These are phyloP conservation scores for Drosophila suboccidentalis DNA, from an alignment of 2,888 invertebrate species.

Conservation along the genomic window DNA sequence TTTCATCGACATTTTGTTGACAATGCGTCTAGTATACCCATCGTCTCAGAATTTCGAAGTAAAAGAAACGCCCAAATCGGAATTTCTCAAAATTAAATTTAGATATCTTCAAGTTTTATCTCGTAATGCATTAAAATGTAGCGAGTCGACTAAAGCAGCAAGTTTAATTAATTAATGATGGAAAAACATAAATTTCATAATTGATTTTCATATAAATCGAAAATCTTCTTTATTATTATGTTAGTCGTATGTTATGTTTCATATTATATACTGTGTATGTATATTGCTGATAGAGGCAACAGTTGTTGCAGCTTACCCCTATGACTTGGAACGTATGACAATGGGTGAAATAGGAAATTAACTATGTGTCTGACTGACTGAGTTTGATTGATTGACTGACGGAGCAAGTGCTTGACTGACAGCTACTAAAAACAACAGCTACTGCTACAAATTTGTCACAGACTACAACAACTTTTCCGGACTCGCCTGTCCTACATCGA, in stretches of 20 bases:
- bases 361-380: slow-evolving; percentile 2
- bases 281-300: slow-evolving; percentile 13
- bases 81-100: background rate
- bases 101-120: too few relatives aligned
- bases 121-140: too few relatives aligned
- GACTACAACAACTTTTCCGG: slow-evolving; percentile 22
- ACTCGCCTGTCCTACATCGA: background rate
- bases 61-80: background rate
- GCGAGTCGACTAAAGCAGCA: too few relatives aligned
- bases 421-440: background rate
- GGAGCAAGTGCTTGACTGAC: slow-evolving; percentile 18
- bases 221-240: background rate
- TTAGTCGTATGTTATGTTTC: background rate
- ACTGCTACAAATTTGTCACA: background rate
- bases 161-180: too few relatives aligned
- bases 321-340: slow-evolving; percentile 42
- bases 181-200: background rate
- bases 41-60: background rate
- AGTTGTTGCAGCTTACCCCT: slow-evolving; percentile 37
- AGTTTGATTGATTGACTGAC: slow-evolving; percentile 4
- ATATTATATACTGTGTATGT: background rate
- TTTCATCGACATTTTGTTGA: background rate
- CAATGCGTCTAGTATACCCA: background rate
- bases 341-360: slow-evolving; percentile 39
- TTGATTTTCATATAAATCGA: background rate